Base-by-base conservation (phyloP, 2,888 invertebrate genomes). In the Mycalesis mineus region DNA sequence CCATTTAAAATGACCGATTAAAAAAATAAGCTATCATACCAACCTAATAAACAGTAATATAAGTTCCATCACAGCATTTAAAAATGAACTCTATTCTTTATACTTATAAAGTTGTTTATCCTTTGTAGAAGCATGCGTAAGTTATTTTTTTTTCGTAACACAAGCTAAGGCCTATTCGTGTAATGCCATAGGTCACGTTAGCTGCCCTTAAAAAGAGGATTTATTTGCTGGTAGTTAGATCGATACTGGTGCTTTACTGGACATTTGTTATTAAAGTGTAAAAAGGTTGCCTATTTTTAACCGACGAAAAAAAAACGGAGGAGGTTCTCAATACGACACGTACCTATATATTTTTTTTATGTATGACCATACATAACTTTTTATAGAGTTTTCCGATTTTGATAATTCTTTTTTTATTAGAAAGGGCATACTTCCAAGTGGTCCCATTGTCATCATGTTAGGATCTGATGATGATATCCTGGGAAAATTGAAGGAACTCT, bases 131-230 rank as follows among this genome's bases (percentile, higher is more conserved):
- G 31, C 36, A 58, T 49, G 11, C 36, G n/a, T 49, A n/a, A 37
- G 42, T 57, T 68, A 65, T 69, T 71, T 74, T 79, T 77, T 78
- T 74, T 65, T 66, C 15, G 72, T 62, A 65, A 62, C 64, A 58
- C 57, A 62, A 28, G 60, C 58, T 67, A 66, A 65, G 71, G 68
- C 69, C 42, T 77, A 22, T 65, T 73, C 83, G 83, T 83, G 83
- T 78, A 70, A 82, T 77, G 82, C 72, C 82, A 82, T 79, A 82
- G 84, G 82, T 83, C 79, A 72, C 52, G 58, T 61, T 70, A 65
- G n/a, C 72, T 66, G 68, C 68, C 65, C 67, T 69, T 69, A 71
- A 64, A 63, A 57, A 60, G 29, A 40, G 48, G 45, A 61, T 63
- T 58, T 63, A 58, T 61, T 37, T 47, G 22, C 14, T 17, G 31